Evolutionary conservation across 2,113 vertebrate species (phyloP), one percentile per base, ranked within the genome.

Genomic region (Laterallus jamaicensis): DNA sequence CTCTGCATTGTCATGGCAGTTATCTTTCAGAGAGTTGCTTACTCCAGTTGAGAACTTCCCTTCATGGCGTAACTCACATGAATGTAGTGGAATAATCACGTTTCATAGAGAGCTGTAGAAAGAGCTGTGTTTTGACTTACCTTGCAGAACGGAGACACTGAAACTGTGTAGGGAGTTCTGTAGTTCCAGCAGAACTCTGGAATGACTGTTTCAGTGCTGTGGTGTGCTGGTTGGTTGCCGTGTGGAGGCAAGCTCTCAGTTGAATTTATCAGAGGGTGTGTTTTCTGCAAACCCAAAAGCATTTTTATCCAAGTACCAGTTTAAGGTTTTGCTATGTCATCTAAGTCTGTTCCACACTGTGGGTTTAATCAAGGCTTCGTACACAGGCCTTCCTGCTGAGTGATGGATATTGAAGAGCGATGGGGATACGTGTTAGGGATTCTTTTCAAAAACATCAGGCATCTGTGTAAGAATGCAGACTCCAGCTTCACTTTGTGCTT

Each of bases 401-500:
- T 44, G 47, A 35, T 75, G 28, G 50, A 9, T 86, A 88, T 50
- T 59, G 9, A 59, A 55, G 16, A 10, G 29, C 22, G n/a, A 9
- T 62, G 54, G 21, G 22, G 13, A 26, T 63, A 26, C 4, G 2
- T 19, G 11, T 44, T 75, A 75, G 56, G 73, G 37, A 7, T 68
- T 54, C 5, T 75, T 82, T 90, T 60, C 44, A 50, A 19, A 90
- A 64, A 54, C 12, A 40, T 63, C 14, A 64, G n/a, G 21, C 24
- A 17, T 52, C 17, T 67, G 9, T 68, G 0, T 76, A 55, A 82
- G 66, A 80, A 50, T 32, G 7, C 59, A 73, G 54, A 52, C 28
- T 86, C 19, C 88, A 37, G 86, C 55, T 54, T 76, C 6, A 26
- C 39, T 75, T 69, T 69, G 56, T 97, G 54, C 91, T 80, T 98